Base-by-base conservation (phyloP, 2,888 invertebrate genomes). In the Cryptocheilus praepositus region DNA sequence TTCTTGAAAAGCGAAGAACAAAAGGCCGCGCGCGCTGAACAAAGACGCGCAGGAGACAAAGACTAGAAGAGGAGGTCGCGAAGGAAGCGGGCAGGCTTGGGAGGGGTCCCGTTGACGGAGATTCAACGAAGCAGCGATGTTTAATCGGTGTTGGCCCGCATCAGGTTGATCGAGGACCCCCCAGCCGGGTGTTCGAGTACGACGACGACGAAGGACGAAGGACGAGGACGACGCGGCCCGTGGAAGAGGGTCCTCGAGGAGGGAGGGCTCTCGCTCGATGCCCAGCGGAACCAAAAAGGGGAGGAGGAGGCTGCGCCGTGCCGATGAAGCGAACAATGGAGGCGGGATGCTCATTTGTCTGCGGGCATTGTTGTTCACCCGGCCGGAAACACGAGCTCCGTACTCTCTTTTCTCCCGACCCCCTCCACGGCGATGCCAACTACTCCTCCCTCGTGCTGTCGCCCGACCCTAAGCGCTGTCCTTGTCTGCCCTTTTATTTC, bases 301-400 rank as follows among this genome's bases (percentile, higher is more conserved):
- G 61, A 53, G 61, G 43, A 61, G 61, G 43, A 53, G 43, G 65
- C n/a, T 18, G 49, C 62, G 55, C 59, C 64, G 72, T 43, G 84
- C 84, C 85, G 85, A 85, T 82, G 82, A 81, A 83, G 78, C 84
- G 85, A 88, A 88, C 88, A 88, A 88, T 88, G 85, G 85, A 87
- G 86, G 86, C 86, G 87, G 88, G 87, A 86, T 88, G 88, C 88
- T 88, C 88, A 88, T 88, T 88, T 88, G 88, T 88, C 88, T 88
- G 87, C 86, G 84, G 84, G 87, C 84, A 88, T 88, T 87, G 87
- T 88, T 88, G 87, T 82, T 84, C 82, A 84, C 80, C 82, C 86
- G 82, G 83, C 81, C 84, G 84, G 88, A 88, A 87, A 88, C 83
- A 85, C 85, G 88, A 88, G 86, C 84, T 80, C 79, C 74, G 76